Conservation (phyloP, 2,888 invertebrate species). For the Diloba caeruleocephala region DNA sequence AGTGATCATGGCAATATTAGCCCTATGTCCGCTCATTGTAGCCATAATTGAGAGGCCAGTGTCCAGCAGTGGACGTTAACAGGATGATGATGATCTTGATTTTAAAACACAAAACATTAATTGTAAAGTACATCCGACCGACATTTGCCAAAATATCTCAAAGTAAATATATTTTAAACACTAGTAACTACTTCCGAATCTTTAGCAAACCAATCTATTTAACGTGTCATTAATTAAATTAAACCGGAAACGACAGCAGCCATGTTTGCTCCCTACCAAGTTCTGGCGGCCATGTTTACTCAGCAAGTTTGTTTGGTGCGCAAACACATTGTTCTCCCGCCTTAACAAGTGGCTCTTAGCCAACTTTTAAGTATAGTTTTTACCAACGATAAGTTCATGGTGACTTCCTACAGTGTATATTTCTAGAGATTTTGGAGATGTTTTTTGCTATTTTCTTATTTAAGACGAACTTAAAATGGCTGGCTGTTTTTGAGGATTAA, state of each 20-base stretch:
- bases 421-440: slow-evolving; percentile 1
- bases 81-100: too few species aligned
- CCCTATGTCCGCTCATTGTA: too few species aligned
- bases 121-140: too few species aligned
- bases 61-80: too few species aligned
- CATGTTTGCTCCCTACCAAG: slow-evolving; percentile 56
- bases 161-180: too few species aligned
- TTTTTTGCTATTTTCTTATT: background rate
- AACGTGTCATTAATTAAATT: slow-evolving; percentile 44
- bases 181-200: too few species aligned
- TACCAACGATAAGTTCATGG: slow-evolving; percentile 39
- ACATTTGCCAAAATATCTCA: too few species aligned
- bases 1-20: too few species aligned
- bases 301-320: slow-evolving; percentile 56
- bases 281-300: slow-evolving; percentile 59
- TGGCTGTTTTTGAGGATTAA: background rate
- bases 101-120: too few species aligned
- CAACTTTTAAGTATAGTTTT: slow-evolving; percentile 53
- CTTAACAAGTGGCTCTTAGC: slow-evolving; percentile 57
- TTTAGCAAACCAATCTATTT: slow-evolving; percentile 8
- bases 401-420: background rate
- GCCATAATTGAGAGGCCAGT: too few species aligned
- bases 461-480: background rate
- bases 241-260: slow-evolving; percentile 52
- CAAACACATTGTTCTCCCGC: slow-evolving; percentile 56